phyloP scores from a whole-genome alignment of 2,797 vertebrate genomes.

The Alfaro cultratus region DNA sequence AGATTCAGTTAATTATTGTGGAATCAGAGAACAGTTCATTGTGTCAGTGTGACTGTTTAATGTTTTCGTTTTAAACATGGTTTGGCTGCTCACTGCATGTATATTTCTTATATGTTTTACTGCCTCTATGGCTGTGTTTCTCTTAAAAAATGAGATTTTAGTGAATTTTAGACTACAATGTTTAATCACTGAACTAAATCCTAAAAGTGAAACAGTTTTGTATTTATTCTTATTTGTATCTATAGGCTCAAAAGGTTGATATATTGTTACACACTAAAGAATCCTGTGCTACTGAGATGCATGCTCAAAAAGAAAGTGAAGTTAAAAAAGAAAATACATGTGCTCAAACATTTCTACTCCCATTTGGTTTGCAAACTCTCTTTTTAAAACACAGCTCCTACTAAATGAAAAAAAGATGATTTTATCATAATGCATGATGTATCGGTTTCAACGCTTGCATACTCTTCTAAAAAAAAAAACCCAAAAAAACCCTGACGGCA shows the following conservation, averaged over 20 bases:
- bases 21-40: neutral
- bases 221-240: neutral
- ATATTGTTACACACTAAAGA: conserved; percentile 33
- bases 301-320: conserved; percentile 45
- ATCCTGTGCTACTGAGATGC: conserved; percentile 18
- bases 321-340: conserved; percentile 64
- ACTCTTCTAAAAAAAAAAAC: conserved; percentile 57
- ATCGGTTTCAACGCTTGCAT: conserved; percentile 61
- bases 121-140: neutral
- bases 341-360: conserved; percentile 71
- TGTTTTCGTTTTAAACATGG: neutral
- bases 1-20: neutral
- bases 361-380: conserved; percentile 70
- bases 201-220: neutral
- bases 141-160: neutral
- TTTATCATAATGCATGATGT: conserved; percentile 72
- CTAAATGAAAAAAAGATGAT: conserved; percentile 54
- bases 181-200: neutral
- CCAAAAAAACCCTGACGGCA: conserved; percentile 51
- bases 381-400: conserved; percentile 62
- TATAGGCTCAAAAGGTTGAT: conserved; percentile 22
- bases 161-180: neutral
- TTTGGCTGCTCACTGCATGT: neutral
- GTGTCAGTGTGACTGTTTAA: neutral
- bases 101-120: neutral